These are phyloP conservation scores for Psilopogon haemacephalus DNA, from an alignment of 2,113 vertebrate species.

Conservation along the genomic window DNA sequence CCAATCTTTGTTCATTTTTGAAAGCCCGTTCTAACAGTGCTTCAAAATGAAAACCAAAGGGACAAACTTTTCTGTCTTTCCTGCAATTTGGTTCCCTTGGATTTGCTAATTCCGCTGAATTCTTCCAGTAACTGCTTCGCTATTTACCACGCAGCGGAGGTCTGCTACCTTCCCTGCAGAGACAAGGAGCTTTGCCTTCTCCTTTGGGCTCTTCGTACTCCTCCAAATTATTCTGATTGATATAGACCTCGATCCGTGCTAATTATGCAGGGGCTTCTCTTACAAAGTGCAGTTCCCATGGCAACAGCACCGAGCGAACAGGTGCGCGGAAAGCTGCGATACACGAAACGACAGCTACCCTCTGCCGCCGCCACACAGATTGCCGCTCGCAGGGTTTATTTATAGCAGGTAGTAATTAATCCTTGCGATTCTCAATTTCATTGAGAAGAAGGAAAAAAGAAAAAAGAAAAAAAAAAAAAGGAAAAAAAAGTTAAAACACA, in stretches of 20 bases:
- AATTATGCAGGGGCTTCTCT: slow-evolving; percentile 77
- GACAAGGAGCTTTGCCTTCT: slow-evolving; percentile 71
- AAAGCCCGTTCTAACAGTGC: neutral
- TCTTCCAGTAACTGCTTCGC: slow-evolving; percentile 55
- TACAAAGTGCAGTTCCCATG: slow-evolving; percentile 75
- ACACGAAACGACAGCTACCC: slow-evolving; percentile 78
- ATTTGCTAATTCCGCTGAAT: slow-evolving; percentile 65
- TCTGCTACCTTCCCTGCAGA: slow-evolving; percentile 71
- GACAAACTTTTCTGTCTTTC: slow-evolving; percentile 39
- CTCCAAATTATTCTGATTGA: slow-evolving; percentile 83
- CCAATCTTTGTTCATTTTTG: neutral
- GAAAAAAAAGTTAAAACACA: neutral
- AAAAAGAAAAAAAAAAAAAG: neutral
- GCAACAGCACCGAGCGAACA: slow-evolving; percentile 72
- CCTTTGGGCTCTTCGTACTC: slow-evolving; percentile 73
- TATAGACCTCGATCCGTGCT: slow-evolving; percentile 77
- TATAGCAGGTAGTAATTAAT: slow-evolving; percentile 84
- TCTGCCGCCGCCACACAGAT: slow-evolving; percentile 70
- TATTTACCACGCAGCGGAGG: slow-evolving; percentile 70
- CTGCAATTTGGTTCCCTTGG: slow-evolving; percentile 21
- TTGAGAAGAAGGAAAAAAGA: slow-evolving; percentile 8
- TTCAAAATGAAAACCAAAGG: neutral
- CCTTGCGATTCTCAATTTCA: slow-evolving; percentile 71
- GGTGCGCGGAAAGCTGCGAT: slow-evolving; percentile 78
- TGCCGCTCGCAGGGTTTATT: slow-evolving; percentile 74